Conservation (phyloP, 1,140 invertebrate species). For the Acromyrmex echinatior region DNA sequence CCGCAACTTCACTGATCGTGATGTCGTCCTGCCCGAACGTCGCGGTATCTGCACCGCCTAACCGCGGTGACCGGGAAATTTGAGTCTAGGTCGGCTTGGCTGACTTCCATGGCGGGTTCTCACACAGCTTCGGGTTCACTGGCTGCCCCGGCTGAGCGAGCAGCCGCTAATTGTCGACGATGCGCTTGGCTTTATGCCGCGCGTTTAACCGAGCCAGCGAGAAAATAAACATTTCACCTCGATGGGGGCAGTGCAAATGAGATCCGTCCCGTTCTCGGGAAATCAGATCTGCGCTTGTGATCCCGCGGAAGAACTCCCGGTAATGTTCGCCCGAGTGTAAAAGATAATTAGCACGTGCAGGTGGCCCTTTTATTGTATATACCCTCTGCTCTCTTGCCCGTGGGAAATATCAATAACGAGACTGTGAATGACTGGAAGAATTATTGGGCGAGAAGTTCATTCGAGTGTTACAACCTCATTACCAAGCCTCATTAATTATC, state of each 20-base stretch:
- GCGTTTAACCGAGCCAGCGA: conserved; percentile 18
- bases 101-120: conserved; percentile 29
- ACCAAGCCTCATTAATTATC: conserved; percentile 23
- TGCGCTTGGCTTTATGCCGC: conserved; percentile 39
- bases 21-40: conserved; percentile 35
- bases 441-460: conserved; percentile 14
- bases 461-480: neutral
- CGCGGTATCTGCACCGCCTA: conserved; percentile 7
- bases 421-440: conserved; percentile 25
- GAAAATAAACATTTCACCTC: conserved; percentile 57
- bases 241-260: conserved; percentile 43
- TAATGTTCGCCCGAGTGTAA: conserved; percentile 15
- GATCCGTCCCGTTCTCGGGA: conserved; percentile 45
- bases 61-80: conserved; percentile 52
- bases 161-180: conserved; percentile 60
- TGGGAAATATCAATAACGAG: conserved; percentile 42
- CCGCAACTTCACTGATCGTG: conserved; percentile 23
- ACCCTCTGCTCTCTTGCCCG: neutral
- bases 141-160: conserved; percentile 59
- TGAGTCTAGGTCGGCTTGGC: conserved; percentile 45
- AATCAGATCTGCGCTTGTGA: conserved; percentile 35
- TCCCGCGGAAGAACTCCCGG: conserved; percentile 37
- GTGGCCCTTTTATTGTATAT: neutral
- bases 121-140: conserved; percentile 56
- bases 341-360: conserved; percentile 17